Percentiles rank a stretch among this genome's conserved stretches.
Conservation (phyloP, 2,113 vertebrate genomes). For the Pelusios castaneus region DNA sequence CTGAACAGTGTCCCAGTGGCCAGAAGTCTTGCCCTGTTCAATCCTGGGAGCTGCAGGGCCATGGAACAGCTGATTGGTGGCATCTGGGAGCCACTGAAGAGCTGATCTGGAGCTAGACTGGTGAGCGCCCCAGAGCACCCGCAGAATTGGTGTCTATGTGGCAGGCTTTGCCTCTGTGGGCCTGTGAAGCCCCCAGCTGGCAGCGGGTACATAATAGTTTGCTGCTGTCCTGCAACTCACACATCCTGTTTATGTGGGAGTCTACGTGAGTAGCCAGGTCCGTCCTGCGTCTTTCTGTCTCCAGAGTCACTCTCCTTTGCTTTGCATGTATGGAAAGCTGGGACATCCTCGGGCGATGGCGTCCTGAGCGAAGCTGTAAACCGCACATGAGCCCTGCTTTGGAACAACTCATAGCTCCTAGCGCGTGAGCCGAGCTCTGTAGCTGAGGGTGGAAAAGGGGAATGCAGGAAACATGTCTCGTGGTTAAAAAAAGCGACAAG, state of each 20-base stretch:
- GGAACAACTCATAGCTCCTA: background rate
- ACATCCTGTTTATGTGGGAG: background rate
- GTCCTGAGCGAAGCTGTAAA: background rate
- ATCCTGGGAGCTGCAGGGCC: too few relatives aligned
- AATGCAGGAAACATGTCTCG: background rate
- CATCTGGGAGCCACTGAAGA: too few relatives aligned
- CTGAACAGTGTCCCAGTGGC: too few relatives aligned
- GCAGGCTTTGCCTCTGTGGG: background rate
- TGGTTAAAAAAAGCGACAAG: background rate
- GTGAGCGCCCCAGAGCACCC: too few relatives aligned
- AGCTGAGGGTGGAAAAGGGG: background rate
- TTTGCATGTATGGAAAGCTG: background rate
- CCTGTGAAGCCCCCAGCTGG: too few relatives aligned
- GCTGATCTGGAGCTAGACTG: too few relatives aligned
- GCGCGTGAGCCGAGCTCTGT: background rate
- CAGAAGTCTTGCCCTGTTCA: too few relatives aligned
- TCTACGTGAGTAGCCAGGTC: background rate
- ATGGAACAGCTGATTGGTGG: too few relatives aligned
- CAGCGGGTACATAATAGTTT: background rate
- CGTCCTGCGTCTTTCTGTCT: background rate
- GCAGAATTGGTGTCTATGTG: too few relatives aligned
- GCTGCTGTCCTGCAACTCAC: background rate
- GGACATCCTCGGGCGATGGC: too few relatives aligned
- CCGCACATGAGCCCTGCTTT: background rate
- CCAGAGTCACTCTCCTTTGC: background rate